Percentiles rank a stretch among this genome's conserved stretches.
These are phyloP conservation scores for Oryzias woworae DNA, from an alignment of 2,113 vertebrate genomes.

Conservation along the genomic window DNA sequence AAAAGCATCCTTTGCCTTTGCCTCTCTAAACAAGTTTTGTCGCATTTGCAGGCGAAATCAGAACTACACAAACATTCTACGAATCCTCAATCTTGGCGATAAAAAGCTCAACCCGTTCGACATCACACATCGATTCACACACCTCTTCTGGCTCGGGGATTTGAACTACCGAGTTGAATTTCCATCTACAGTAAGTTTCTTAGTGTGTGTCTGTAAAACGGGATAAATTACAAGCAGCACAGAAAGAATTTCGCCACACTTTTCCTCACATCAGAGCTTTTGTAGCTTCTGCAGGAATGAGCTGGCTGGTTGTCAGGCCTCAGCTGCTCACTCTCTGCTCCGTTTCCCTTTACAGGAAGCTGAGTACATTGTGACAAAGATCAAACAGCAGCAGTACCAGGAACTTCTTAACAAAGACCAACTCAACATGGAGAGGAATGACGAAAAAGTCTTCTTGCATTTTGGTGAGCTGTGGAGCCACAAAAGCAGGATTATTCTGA, in stretches of 20 bases:
- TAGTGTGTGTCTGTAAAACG: neutral
- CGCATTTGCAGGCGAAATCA: conserved; percentile 87
- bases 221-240: too few species aligned
- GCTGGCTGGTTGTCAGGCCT: conserved; percentile 28
- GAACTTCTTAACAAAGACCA: conserved; percentile 90
- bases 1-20: neutral
- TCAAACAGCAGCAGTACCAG: conserved; percentile 91
- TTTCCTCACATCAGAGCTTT: neutral
- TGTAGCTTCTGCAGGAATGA: neutral
- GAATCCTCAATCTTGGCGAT: conserved; percentile 91
- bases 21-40: neutral
- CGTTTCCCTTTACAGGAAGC: conserved; percentile 86
- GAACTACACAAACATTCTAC: conserved; percentile 91
- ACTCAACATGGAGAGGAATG: conserved; percentile 84
- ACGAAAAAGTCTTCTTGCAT: conserved; percentile 89
- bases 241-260: too few species aligned
- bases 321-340: conserved; percentile 34
- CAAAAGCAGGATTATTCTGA: neutral
- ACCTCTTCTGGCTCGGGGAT: conserved; percentile 97
- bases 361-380: conserved; percentile 91
- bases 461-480: conserved; percentile 82
- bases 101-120: conserved; percentile 95
- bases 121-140: conserved; percentile 93
- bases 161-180: conserved; percentile 93
- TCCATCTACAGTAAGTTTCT: conserved; percentile 79